phyloP scores from a whole-genome alignment of 2,888 invertebrate species.

The Lycia hirtaria region DNA sequence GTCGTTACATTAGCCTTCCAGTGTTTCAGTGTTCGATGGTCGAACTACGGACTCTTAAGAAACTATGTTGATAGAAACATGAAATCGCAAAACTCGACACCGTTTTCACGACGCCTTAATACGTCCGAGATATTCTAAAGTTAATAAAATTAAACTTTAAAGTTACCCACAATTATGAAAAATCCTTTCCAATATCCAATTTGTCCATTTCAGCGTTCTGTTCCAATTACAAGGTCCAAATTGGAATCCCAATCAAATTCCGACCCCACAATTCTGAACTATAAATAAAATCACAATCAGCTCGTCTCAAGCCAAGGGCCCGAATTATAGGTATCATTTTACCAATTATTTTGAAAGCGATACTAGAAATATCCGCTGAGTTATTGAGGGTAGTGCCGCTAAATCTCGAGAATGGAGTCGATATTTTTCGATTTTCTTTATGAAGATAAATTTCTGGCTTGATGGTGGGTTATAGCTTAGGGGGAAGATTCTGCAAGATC shows the following conservation, averaged over 20 bases:
- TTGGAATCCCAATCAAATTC: slow-evolving; percentile 15
- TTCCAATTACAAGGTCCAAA: slow-evolving; percentile 9
- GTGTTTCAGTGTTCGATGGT: too few relatives aligned
- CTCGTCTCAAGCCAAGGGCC: slow-evolving; percentile 12
- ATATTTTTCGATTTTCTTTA: slow-evolving; percentile 36
- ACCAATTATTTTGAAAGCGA: slow-evolving; percentile 35
- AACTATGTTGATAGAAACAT: too few relatives aligned
- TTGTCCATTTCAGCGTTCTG: slow-evolving; percentile 7
- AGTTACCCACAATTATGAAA: neutral
- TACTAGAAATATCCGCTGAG: slow-evolving; percentile 27
- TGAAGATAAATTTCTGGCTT: slow-evolving; percentile 30
- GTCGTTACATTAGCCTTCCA: too few relatives aligned
- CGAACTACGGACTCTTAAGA: too few relatives aligned
- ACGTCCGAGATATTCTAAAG: neutral
- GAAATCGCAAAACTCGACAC: neutral
- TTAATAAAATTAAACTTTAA: neutral
- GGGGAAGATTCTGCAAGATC: slow-evolving; percentile 20
- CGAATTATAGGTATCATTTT: slow-evolving; percentile 28
- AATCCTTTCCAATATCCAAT: slow-evolving; percentile 1
- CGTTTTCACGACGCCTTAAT: neutral
- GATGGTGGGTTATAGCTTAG: slow-evolving; percentile 22
- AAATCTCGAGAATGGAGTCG: slow-evolving; percentile 26
- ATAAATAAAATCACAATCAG: slow-evolving; percentile 25
- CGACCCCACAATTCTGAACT: slow-evolving; percentile 7
- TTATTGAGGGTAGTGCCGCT: slow-evolving; percentile 28